phyloP scores from a whole-genome alignment of 2,113 vertebrate genomes.

The Bambusicola thoracicus region DNA sequence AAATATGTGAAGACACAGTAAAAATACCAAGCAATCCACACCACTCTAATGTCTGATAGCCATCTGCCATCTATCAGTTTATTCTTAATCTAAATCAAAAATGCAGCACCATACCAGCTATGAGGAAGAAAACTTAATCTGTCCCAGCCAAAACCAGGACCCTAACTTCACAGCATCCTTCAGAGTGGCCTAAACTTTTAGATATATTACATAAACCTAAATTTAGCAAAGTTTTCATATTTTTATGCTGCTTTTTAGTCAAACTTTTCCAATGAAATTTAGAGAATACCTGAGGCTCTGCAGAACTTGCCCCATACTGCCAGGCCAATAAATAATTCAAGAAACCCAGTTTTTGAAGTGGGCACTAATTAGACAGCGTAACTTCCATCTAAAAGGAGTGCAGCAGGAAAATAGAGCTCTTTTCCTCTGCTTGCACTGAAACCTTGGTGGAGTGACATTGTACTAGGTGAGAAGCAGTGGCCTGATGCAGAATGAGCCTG shows the following conservation, averaged over 20 bases:
- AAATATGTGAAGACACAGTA: background rate
- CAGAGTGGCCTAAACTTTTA: background rate
- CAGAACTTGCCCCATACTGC: background rate
- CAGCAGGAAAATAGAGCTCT: background rate
- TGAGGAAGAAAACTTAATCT: background rate
- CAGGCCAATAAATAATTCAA: conserved; percentile 52
- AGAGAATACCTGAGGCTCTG: background rate
- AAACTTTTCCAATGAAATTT: background rate
- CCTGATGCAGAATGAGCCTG: background rate
- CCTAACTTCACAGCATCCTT: background rate
- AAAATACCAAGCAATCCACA: background rate
- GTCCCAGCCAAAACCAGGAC: background rate
- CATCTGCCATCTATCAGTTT: background rate
- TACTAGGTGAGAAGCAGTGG: background rate
- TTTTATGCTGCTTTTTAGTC: background rate
- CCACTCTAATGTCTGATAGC: background rate
- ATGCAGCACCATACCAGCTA: background rate
- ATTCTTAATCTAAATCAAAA: background rate
- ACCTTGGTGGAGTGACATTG: background rate
- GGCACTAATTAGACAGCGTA: conserved; percentile 33
- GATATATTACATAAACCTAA: background rate
- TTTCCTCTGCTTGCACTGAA: background rate
- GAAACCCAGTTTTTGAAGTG: conserved; percentile 9
- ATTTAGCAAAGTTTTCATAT: background rate
- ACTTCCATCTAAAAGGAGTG: background rate